phyloP scores from a whole-genome alignment of 2,888 invertebrate species.

The Alviniconcha strummeri region DNA sequence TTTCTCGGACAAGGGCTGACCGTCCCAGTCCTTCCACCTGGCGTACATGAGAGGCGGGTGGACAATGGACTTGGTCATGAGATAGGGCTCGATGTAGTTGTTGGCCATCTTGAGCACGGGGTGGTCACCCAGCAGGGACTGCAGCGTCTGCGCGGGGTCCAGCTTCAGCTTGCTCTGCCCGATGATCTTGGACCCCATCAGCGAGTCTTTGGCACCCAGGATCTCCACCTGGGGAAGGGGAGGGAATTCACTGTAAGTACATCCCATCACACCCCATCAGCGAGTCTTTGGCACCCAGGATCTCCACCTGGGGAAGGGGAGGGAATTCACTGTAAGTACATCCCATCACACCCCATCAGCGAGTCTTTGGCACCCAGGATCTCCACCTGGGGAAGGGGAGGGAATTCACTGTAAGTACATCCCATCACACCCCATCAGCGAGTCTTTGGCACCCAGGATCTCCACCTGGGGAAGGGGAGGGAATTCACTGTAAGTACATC shows the following conservation, averaged over 20 bases:
- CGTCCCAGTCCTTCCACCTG: constrained; percentile 27
- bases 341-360: constrained; percentile 6
- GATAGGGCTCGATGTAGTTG: constrained; percentile 26
- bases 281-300: constrained; percentile 26
- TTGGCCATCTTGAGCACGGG: constrained; percentile 26
- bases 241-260: too few species aligned
- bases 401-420: neutral
- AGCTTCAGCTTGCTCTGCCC: constrained; percentile 14
- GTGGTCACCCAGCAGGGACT: constrained; percentile 24
- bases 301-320: neutral
- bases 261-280: neutral
- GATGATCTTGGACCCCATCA: constrained; percentile 5
- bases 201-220: constrained; percentile 26
- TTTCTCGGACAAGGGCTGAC: constrained; percentile 16
- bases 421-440: constrained; percentile 10
- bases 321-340: neutral
- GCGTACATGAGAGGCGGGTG: constrained; percentile 25
- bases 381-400: neutral
- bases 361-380: constrained; percentile 27
- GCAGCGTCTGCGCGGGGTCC: constrained; percentile 16
- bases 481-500: neutral
- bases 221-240: constrained; percentile 3
- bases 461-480: neutral
- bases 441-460: constrained; percentile 23
- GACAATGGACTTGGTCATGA: constrained; percentile 31